Evolutionary conservation across 1,140 invertebrate genomes (phyloP).

Genomic region (Matsumurasca onukii): DNA sequence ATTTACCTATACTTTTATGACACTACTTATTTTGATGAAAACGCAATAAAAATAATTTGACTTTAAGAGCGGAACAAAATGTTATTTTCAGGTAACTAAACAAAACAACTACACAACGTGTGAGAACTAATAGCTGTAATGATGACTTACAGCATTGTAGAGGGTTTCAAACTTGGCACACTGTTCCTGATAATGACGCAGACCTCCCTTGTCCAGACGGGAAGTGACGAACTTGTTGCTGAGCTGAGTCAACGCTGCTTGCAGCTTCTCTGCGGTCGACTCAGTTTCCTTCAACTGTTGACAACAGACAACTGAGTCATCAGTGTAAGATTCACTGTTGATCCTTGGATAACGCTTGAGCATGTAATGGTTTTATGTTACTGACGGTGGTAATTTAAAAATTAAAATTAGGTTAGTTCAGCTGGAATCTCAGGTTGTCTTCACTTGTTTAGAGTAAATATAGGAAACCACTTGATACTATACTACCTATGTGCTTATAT

Average conservation of each 20-base stretch:
- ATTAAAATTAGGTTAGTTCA: background rate
- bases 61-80: too few relatives aligned
- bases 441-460: background rate
- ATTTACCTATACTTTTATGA: too few relatives aligned
- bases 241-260: constrained; percentile 3
- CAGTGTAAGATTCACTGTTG: background rate
- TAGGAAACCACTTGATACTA: background rate
- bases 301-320: background rate
- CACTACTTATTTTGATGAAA: too few relatives aligned
- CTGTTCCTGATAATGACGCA: constrained; percentile 13
- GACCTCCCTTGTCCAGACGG: background rate
- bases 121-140: too few relatives aligned
- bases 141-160: constrained; percentile 10
- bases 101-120: too few relatives aligned
- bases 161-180: constrained; percentile 15
- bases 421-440: background rate
- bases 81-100: too few relatives aligned
- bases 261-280: background rate
- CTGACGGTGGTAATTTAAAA: background rate
- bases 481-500: too few relatives aligned
- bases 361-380: background rate
- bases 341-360: background rate
- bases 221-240: background rate
- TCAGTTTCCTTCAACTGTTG: background rate
- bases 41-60: too few relatives aligned